Conservation (phyloP, 2,113 vertebrate genomes). For the Campylomormyrus tamandua region DNA sequence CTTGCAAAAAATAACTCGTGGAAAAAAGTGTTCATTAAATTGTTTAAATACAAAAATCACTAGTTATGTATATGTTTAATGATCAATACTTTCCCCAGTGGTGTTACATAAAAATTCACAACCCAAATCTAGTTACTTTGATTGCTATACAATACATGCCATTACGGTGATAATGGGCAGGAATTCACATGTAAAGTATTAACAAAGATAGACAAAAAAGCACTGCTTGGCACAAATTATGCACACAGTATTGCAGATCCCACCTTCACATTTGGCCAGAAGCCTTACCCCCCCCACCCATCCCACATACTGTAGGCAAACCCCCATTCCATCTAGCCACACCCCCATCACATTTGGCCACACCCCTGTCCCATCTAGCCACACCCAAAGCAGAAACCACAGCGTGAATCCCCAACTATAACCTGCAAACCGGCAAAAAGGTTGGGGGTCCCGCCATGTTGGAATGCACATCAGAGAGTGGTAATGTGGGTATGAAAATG, state of each 20-base stretch:
- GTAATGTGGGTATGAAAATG: background rate
- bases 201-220: constrained; percentile 8
- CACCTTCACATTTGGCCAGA: constrained; percentile 18
- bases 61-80: constrained; percentile 40
- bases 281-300: background rate
- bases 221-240: constrained; percentile 59
- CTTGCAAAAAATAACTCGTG: background rate
- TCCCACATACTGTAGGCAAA: background rate
- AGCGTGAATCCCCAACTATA: background rate
- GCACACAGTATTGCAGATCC: constrained; percentile 36
- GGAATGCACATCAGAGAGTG: background rate
- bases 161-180: constrained; percentile 39
- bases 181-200: constrained; percentile 38
- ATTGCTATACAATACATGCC: constrained; percentile 38
- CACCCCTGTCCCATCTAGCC: background rate
- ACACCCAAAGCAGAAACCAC: background rate
- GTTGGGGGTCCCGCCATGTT: background rate
- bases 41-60: constrained; percentile 57
- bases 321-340: background rate
- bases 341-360: too few relatives aligned
- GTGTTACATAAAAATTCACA: constrained; percentile 45
- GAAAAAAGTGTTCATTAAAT: constrained; percentile 32
- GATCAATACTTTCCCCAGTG: constrained; percentile 34
- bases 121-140: constrained; percentile 30
- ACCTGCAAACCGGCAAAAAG: background rate